Evolutionary conservation across 1,140 invertebrate species (phyloP).

Genomic region (Mamestra configurata): DNA sequence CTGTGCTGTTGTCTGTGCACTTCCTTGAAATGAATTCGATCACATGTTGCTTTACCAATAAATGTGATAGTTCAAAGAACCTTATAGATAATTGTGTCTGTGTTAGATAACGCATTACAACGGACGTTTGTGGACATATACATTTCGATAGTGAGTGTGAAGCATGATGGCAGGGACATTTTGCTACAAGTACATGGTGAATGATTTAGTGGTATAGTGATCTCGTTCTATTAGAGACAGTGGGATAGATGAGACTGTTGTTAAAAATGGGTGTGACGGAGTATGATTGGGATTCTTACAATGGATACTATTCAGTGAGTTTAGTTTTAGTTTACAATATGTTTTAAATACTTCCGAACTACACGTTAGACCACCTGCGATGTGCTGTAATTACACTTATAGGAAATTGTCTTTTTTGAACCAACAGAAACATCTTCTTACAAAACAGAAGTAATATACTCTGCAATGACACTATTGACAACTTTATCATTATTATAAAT

Average conservation of each 20-base stretch:
- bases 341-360: neutral
- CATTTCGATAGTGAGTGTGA: conserved; percentile 53
- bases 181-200: conserved; percentile 57
- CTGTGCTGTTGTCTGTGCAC: conserved; percentile 70
- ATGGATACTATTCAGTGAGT: conserved; percentile 85
- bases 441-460: neutral
- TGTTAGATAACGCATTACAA: conserved; percentile 75
- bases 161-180: conserved; percentile 52
- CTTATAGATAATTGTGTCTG: conserved; percentile 81
- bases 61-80: conserved; percentile 70
- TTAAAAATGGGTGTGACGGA: conserved; percentile 85
- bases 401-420: neutral
- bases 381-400: neutral
- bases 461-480: conserved; percentile 19
- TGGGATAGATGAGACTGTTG: conserved; percentile 61
- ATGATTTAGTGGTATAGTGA: conserved; percentile 70
- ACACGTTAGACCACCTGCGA: neutral
- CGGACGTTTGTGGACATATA: conserved; percentile 59
- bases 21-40: conserved; percentile 77
- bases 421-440: neutral
- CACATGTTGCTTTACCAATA: conserved; percentile 72
- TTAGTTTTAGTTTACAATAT: conserved; percentile 1
- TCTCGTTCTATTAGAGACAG: conserved; percentile 66
- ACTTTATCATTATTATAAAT: conserved; percentile 24
- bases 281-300: conserved; percentile 83